phyloP scores from a whole-genome alignment of 2,113 vertebrate genomes.

The Carassius carassius region DNA sequence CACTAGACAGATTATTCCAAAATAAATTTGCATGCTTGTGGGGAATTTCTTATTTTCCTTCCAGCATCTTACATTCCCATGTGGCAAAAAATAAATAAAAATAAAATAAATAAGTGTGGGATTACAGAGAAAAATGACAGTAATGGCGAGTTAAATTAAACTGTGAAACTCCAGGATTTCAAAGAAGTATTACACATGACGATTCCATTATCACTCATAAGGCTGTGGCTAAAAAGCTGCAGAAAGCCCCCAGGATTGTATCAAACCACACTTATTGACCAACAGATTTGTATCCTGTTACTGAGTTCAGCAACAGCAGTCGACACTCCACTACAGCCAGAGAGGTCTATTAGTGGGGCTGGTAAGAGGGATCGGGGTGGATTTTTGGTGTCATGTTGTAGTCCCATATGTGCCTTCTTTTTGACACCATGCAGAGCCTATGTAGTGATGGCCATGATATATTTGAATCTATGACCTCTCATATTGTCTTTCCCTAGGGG shows the following conservation, averaged over 20 bases:
- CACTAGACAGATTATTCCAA: conserved; percentile 14
- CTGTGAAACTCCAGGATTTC: conserved; percentile 8
- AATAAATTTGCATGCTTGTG: neutral
- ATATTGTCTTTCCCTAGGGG: conserved; percentile 5
- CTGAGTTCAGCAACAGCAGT: conserved; percentile 32
- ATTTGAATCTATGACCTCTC: conserved; percentile 14
- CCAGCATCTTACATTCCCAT: conserved; percentile 22
- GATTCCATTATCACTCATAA: conserved; percentile 63
- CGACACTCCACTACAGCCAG: conserved; percentile 45
- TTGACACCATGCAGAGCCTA: conserved; percentile 33
- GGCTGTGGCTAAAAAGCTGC: conserved; percentile 57
- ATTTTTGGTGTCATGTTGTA: conserved; percentile 69
- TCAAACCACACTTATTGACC: conserved; percentile 24
- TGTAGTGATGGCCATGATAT: conserved; percentile 26
- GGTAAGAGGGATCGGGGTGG: conserved; percentile 40
- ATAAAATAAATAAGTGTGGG: neutral
- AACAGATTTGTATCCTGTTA: conserved; percentile 56
- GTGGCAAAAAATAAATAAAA: neutral
- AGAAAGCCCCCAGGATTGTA: conserved; percentile 53
- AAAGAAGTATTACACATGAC: conserved; percentile 46
- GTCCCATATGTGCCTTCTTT: conserved; percentile 66
- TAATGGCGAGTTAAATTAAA: neutral
- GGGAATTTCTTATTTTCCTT: neutral
- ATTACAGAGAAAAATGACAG: neutral
- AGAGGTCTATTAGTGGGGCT: conserved; percentile 65